Base-by-base conservation (phyloP, 1,140 invertebrate species). In the Dysdera silvatica region DNA sequence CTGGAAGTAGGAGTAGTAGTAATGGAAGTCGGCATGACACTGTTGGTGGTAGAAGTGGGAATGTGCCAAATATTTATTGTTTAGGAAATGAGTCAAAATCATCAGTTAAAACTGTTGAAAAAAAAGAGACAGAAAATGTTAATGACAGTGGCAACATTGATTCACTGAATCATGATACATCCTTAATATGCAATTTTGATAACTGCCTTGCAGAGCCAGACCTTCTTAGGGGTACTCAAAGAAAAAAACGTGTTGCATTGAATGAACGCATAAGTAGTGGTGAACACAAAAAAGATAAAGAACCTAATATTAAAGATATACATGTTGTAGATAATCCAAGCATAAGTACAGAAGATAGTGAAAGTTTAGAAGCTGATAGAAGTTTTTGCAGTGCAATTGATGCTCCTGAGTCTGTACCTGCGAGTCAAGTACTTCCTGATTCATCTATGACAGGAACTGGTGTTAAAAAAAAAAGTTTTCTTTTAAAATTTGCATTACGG, bases 401-500 rank as follows among this genome's bases (percentile, higher is more conserved):
- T 37, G 23, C 18, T 10, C 32, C 61, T 14, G 58, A 53, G 5
- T 14, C 31, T 37, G 18, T 29, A 33, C 35, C 31, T 20, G 29
- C 18, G 10, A 18, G 23, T 4, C n/a, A 24, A 16, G 8, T 5
- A 6, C 47, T 48, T 43, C 1, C 35, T 16, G 61, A 63, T 23
- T 16, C 32, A 10, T 23, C 54, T 8, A 45, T 4, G 14, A 29
- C 14, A 28, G 26, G 40, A 35, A 14, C 55, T 16, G 31, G 31
- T 7, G n/a, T 47, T 12, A 67, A 67, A 35, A 67, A 61, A 31
- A 74, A 70, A 59, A 70, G 71, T 26, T 75, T 75, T 55, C 69
- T 75, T 0, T 71, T 72, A 20, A 75, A 75, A 64, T 71, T 75
- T 61, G 66, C 69, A 20, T 54, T 73, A 14, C 69, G 69, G 40